Evolutionary conservation across 2,113 vertebrate species (phyloP).

Genomic region (Phalacrocorax aristotelis): DNA sequence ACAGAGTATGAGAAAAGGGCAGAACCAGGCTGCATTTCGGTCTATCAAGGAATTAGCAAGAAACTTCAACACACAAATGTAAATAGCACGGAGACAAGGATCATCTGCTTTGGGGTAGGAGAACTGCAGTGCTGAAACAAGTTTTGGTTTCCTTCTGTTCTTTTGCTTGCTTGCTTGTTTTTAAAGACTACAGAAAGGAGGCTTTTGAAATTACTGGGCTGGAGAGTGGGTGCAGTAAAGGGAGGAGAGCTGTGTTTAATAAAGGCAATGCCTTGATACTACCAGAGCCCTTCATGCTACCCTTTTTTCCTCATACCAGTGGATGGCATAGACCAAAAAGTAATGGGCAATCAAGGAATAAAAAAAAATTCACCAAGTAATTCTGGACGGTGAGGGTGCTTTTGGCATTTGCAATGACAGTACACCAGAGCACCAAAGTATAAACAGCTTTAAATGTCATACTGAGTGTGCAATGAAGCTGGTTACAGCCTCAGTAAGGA

Average conservation of each 20-base stretch:
- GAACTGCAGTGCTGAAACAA: neutral
- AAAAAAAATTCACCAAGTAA: neutral
- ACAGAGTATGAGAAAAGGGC: neutral
- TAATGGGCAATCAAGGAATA: neutral
- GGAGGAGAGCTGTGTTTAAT: neutral
- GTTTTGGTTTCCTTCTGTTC: neutral
- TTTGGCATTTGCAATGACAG: neutral
- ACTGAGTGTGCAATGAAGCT: neutral
- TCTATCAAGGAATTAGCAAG: neutral
- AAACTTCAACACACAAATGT: neutral
- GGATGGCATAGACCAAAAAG: neutral
- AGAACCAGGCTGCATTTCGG: neutral
- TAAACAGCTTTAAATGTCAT: neutral
- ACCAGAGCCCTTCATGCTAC: neutral
- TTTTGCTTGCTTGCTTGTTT: neutral
- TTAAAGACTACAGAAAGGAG: neutral
- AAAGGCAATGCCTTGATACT: neutral
- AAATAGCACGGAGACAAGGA: neutral
- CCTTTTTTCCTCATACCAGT: neutral
- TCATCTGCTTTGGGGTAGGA: constrained; percentile 17
- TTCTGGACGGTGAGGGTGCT: neutral
- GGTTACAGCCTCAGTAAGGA: neutral
- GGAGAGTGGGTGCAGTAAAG: neutral
- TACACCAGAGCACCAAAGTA: neutral
- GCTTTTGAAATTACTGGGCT: neutral